Base-by-base conservation (phyloP, 1,140 invertebrate genomes). In the Philotrypesis tridentata region DNA sequence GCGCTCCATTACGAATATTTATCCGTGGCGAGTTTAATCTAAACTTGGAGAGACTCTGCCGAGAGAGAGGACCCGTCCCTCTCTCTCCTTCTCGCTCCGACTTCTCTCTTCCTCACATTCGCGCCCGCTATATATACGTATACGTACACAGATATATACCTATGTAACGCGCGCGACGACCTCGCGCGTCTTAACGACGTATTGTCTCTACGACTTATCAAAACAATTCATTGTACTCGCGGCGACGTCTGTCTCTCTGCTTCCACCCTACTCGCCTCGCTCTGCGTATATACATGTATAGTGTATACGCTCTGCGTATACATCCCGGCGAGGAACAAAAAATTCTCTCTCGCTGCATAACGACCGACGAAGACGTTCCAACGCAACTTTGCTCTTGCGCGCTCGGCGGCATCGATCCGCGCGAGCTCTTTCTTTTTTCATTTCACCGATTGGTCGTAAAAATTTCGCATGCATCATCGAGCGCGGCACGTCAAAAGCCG, bases 1-100 rank as follows among this genome's bases (percentile, higher is more conserved):
- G 90, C 87, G 91, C 89, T 92, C 91, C 88, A 92, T 92, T 92
- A 92, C 90, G 90, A 92, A 92, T 92, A 92, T 92, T 92, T 92
- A 92, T 92, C 89, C 90, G 87, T 87, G 87, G 89, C 88, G 90
- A 89, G 90, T 92, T 92, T 92, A 92, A 92, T 92, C 90, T 92
- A 92, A 92, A 92, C 90, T 92, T 92, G 80, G 88, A 88, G 88
- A 89, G 77, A 67, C 76, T 82, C 78, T 55, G 48, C 21, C 48
- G 21, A 14, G 21, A 27, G 68, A 2, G 76, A 78, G 63, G 65
- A 77, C 37, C 65, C 85, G 79, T 84, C 79, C 75, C 82, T 74
- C 76, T 84, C 61, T 71, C 37, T 9, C 25, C 37, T 23, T 31
- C 25, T 23, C 71, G 55, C 48, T 55, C 6, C 85, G 61, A 79